Evolutionary conservation across 2,797 vertebrate species (phyloP).

Genomic region (Mormyrops attenuatus): DNA sequence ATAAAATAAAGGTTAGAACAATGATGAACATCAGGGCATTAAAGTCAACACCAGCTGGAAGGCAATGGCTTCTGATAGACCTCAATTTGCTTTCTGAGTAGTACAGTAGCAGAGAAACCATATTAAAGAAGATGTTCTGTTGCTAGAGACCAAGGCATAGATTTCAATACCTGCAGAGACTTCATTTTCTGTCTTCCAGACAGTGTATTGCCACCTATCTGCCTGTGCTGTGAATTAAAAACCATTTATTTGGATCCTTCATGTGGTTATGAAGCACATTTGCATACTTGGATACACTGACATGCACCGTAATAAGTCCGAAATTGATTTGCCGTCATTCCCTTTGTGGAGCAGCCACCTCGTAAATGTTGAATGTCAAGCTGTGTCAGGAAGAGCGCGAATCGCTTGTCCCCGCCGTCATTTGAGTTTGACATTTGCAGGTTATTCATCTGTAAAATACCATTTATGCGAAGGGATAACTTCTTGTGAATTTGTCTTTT

Average conservation of each 20-base stretch:
- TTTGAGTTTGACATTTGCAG: conserved; percentile 24
- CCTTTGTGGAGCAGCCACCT: background rate
- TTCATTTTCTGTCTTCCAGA: background rate
- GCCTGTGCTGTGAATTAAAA: background rate
- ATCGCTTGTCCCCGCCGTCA: background rate
- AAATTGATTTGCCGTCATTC: background rate
- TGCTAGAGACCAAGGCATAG: background rate
- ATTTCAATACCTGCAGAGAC: conserved; percentile 2
- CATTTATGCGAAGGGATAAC: conserved; percentile 7
- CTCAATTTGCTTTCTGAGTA: background rate
- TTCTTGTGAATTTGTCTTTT: background rate
- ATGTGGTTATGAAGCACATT: background rate
- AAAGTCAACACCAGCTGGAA: background rate
- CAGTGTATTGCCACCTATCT: background rate
- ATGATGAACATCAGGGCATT: background rate
- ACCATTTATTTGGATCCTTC: background rate
- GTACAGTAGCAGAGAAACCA: background rate
- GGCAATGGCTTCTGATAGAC: background rate
- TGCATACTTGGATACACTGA: background rate
- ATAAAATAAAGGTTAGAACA: background rate
- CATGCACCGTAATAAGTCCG: background rate
- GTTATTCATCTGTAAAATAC: conserved; percentile 18
- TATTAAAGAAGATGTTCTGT: conserved; percentile 8
- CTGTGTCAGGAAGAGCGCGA: background rate
- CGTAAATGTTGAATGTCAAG: background rate